Base-by-base conservation (phyloP, 2,888 invertebrate genomes). In the Alviniconcha strummeri region DNA sequence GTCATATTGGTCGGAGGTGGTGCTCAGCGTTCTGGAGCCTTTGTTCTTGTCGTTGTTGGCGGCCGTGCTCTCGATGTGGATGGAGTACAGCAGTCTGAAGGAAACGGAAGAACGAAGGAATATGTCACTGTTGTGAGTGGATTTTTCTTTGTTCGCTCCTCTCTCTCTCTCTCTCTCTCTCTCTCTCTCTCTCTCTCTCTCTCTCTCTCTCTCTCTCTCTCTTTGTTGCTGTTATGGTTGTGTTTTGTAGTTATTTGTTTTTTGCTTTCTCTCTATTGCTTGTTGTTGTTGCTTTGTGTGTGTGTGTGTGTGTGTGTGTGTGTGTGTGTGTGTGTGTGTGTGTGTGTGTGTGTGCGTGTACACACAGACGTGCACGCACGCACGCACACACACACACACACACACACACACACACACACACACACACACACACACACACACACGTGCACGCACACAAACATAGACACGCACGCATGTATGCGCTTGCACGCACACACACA, bases 71-170 rank as follows among this genome's bases (percentile, higher is more conserved):
- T 60, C 54, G 4, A 82, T 77, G 17, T 82, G 82, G 36, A 82
- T 52, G 36, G 82, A 82, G n/a, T 77, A 82, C 55, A 76, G 77
- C 13, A 82, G 71, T 36, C 82, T 82, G 82, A n/a, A 74, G 76
- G 3, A 9, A 81, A 17, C 54, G 74, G 9, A 54, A 54, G 74
- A 71, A 19, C 5, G 15, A 64, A 64, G 36, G 36, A 36, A 36
- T 36, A 36, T 36, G 36, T 36, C 36, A 36, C 36, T 36, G 36
- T 36, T 36, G 36, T 36, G 36, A 36, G 36, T 36, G 36, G 36
- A 3, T 0, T 36, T 36, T 36, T 36, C 72, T 36, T 36, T 72
- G 36, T 72, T 52, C 72, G 36, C 7, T 72, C 72, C 72, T 72
- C 7, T 72, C 72, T 72, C 72, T 72, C 9, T 72, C 36, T 72